Conservation (phyloP, 2,888 invertebrate genomes). For the Agrilus cyanescens region DNA sequence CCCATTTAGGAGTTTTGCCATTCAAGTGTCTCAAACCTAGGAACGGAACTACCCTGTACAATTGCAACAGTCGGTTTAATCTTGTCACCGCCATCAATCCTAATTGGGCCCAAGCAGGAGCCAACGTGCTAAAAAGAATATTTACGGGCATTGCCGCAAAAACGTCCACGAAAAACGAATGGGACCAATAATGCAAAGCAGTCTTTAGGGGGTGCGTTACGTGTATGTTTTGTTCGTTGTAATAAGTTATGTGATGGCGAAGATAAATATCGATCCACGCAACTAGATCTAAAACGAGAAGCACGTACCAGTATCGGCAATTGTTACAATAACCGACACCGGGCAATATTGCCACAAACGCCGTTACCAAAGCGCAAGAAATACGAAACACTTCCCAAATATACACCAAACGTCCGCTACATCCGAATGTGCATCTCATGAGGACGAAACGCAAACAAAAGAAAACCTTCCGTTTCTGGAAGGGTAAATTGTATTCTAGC, state of each 20-base stretch:
- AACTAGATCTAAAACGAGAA: slow-evolving; percentile 14
- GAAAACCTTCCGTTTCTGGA: slow-evolving; percentile 1
- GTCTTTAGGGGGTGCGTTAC: slow-evolving; percentile 20
- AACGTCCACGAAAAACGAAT: slow-evolving; percentile 18
- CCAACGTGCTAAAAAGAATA: not conserved
- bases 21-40: not conserved
- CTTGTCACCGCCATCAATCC: slow-evolving; percentile 4
- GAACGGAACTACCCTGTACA: slow-evolving; percentile 10
- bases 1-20: not conserved
- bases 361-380: slow-evolving; percentile 11
- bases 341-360: slow-evolving; percentile 12
- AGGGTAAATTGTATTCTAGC: no score
- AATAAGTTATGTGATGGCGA: slow-evolving; percentile 20
- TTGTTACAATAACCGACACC: slow-evolving; percentile 2
- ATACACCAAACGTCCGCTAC: slow-evolving; percentile 16
- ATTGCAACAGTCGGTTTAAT: slow-evolving; percentile 13
- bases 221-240: slow-evolving; percentile 16
- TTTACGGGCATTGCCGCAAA: slow-evolving; percentile 18
- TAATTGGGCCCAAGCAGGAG: not conserved
- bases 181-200: slow-evolving; percentile 18
- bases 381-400: slow-evolving; percentile 17
- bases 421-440: slow-evolving; percentile 11
- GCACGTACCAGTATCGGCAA: slow-evolving; percentile 8
- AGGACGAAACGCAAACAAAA: slow-evolving; percentile 9
- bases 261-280: slow-evolving; percentile 19